Base-by-base conservation (phyloP, 2,888 invertebrate species). In the Rhorus exstirpatorius region DNA sequence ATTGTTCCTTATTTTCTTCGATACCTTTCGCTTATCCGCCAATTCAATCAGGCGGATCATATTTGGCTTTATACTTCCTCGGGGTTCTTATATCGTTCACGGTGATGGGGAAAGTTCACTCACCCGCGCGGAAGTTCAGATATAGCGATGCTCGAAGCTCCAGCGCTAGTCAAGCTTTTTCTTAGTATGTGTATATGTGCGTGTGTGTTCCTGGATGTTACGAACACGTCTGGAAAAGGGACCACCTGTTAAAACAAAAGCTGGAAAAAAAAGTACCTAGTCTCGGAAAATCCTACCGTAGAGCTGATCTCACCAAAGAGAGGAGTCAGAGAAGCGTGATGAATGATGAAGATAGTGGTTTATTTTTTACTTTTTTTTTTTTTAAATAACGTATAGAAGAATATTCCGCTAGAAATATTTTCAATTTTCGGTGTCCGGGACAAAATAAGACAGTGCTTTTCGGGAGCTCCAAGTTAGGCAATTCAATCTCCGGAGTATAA, bases 221-320 rank as follows among this genome's bases (percentile, higher is more conserved):
- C 49, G 26, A 41, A 60, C 38, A 71, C 58, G 51, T 17, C 35
- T 8, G 21, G 24, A 41, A 49, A 38, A 63, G 38, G 63, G 55
- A 60, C 58, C 51, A 53, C 76, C 76, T 65, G 58, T 81, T 58
- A 76, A 55, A 65, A 71, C 65, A 71, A 65, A 60, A 68, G 53
- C 53, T 61, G n/a, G 6, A 6, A 7, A 19, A 21, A 14, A n/a
- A 17, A 3, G 17, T 12, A 8, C 38, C 21, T 21, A 12, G 19
- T 17, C 49, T 35, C 35, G 49, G 38, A 41, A 61, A 61, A 53
- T 53, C 26, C 67, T 35, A 26, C 24, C 12, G 26, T 14, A 58
- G 63, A 74, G 61, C 35, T 14, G 24, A 35, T 38, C 51, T 38
- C 31, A 35, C 12, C 21, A 38, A 14, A 35, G 58, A 76, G 67